Base-by-base conservation (phyloP, 2,888 invertebrate species). In the Lasioglossum malachurum region DNA sequence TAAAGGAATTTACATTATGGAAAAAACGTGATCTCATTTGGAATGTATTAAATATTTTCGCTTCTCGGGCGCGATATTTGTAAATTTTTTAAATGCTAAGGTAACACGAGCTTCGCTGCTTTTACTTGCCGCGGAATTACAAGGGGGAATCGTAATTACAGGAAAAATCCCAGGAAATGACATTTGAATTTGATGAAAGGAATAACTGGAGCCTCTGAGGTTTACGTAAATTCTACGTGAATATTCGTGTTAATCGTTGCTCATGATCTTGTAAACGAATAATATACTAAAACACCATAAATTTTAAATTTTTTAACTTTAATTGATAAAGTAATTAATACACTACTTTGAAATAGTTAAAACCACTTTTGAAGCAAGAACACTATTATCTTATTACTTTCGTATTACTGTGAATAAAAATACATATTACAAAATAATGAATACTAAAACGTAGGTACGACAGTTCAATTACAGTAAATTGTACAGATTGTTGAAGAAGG, bases 11-110 rank as follows among this genome's bases (percentile, higher is more conserved):
- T 46, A 73, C 49, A 73, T 73, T 49, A 49, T 73, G 31, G 49
- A 73, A 73, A 72, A 44, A 72, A 72, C 44, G 72, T 71, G 71
- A 71, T 41, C 71, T 71, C 41, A 41, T 71, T 71, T 41, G 12
- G 71, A 71, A 71, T 71, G 41, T 41, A 71, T 41, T 71, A 71
- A 71, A 71, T 71, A 44, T 41, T 41, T 41, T n/a, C 71, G 23
- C 23, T 5, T 12, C 23, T 7, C 4, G 71, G 4, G 14, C 71
- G 5, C 14, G 41, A 23, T 71, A 71, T 27, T 41, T 41, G 41
- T 71, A n/a, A n/a, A 23, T 5, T 41, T 71, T n/a, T 41, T 41
- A 23, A n/a, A 41, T 41, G 5, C 23, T 0, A 14, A n/a, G 2
- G 3, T 35, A 69, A 35, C 12, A 27, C 38, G 12, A 38, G 23